These are phyloP conservation scores for Acleris holmiana DNA, from an alignment of 2,888 invertebrate species.

Conservation along the genomic window DNA sequence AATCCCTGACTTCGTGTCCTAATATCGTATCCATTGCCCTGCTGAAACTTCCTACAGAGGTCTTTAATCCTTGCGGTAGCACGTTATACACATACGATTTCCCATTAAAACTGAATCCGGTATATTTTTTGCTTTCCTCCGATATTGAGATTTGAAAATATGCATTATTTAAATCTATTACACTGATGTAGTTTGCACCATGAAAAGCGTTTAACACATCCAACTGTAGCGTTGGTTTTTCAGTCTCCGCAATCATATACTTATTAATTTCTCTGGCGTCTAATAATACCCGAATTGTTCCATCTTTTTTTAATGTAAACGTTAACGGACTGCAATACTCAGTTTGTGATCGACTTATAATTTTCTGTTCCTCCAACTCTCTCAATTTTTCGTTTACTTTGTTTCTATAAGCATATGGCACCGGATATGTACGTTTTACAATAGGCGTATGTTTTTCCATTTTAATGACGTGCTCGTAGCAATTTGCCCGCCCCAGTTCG, in stretches of 20 bases:
- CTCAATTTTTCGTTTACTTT: no score
- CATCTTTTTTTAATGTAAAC: slow-evolving; percentile 33
- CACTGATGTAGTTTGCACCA: slow-evolving; percentile 36
- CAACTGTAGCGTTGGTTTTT: slow-evolving; percentile 30
- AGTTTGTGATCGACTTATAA: slow-evolving; percentile 37
- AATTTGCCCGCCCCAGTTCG: no score
- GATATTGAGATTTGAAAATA: slow-evolving; percentile 40
- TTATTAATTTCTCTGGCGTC: slow-evolving; percentile 40
- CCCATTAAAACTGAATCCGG: slow-evolving; percentile 36
- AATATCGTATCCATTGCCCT: slow-evolving; percentile 4
- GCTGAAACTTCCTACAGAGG: slow-evolving; percentile 36
- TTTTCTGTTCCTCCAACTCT: slow-evolving; percentile 38
- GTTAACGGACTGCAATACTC: slow-evolving; percentile 44
- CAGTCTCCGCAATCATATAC: slow-evolving; percentile 35
- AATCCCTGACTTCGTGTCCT: slow-evolving; percentile 20
- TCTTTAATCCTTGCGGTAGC: slow-evolving; percentile 38
- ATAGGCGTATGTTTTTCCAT: slow-evolving; percentile 37
- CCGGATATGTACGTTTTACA: slow-evolving; percentile 40
- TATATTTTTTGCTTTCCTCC: slow-evolving; percentile 33
- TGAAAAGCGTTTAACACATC: slow-evolving; percentile 39
- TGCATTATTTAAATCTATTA: slow-evolving; percentile 41
- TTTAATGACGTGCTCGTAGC: slow-evolving; percentile 41
- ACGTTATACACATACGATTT: slow-evolving; percentile 37
- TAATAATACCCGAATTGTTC: slow-evolving; percentile 30
- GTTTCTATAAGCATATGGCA: slow-evolving; percentile 43